Percentiles rank a stretch among this genome's conserved stretches.
These are phyloP conservation scores for Agrochola circellaris DNA, from an alignment of 2,888 invertebrate species.

Conservation along the genomic window DNA sequence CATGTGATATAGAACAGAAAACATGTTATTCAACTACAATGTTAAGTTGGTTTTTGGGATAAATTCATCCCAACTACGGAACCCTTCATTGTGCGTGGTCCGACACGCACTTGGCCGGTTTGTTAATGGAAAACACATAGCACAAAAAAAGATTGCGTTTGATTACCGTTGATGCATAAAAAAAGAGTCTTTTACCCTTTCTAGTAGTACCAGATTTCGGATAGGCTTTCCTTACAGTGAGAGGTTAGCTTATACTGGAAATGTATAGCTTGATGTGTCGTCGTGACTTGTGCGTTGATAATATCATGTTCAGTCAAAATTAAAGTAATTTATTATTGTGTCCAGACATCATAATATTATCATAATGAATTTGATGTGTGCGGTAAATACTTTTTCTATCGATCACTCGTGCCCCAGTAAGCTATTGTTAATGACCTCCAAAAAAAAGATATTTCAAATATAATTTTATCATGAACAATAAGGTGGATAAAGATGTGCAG, in stretches of 20 bases:
- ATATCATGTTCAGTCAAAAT: background rate
- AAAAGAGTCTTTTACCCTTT: background rate
- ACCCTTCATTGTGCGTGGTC: too few species aligned
- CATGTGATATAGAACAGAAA: too few species aligned
- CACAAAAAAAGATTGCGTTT: background rate
- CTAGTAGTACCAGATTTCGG: background rate
- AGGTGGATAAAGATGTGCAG: slow-evolving; percentile 42
- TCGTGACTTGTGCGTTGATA: background rate
- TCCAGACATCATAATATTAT: background rate
- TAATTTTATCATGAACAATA: background rate
- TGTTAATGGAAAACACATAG: background rate
- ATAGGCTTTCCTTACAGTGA: background rate
- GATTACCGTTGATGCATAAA: background rate
- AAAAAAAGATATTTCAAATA: background rate
- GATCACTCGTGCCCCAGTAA: background rate
- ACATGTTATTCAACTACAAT: too few species aligned
- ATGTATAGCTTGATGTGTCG: background rate
- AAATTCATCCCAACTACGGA: too few species aligned
- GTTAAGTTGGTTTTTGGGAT: too few species aligned
- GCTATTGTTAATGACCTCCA: background rate
- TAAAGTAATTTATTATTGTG: background rate
- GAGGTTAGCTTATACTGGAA: background rate
- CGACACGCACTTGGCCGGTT: background rate
- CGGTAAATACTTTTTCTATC: background rate
- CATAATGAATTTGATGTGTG: background rate